phyloP scores from a whole-genome alignment of 2,888 invertebrate species.

The Galeruca laticollis region DNA sequence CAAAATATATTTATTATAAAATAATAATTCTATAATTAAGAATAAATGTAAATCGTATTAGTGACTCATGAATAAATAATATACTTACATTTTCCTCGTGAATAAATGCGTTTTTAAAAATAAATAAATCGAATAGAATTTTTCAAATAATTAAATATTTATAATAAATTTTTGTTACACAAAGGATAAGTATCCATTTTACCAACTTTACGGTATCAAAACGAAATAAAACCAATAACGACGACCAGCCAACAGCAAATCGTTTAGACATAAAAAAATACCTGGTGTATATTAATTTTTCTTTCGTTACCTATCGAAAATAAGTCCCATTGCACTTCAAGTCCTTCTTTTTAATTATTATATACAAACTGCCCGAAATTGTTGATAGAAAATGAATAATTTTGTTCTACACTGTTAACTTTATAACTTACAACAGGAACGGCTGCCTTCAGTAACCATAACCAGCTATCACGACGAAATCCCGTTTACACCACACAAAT shows the following conservation, averaged over 20 bases:
- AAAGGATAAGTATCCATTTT: conserved; percentile 60
- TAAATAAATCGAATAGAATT: background rate
- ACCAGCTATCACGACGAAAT: conserved; percentile 50
- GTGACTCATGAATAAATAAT: conserved; percentile 42
- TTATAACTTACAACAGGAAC: conserved; percentile 51
- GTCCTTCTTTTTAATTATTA: conserved; percentile 26
- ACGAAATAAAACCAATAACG: conserved; percentile 61
- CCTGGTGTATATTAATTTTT: conserved; percentile 37
- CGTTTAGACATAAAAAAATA: conserved; percentile 48
- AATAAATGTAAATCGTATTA: conserved; percentile 25
- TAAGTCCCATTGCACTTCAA: conserved; percentile 47
- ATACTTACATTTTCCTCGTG: conserved; percentile 8
- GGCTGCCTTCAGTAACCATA: conserved; percentile 46
- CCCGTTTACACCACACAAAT: conserved; percentile 62
- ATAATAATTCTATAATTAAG: background rate
- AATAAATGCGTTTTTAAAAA: background rate
- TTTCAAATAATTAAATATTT: background rate
- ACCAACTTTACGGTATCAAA: conserved; percentile 58
- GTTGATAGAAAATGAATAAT: conserved; percentile 45
- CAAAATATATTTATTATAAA: too few relatives aligned
- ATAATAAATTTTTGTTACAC: conserved; percentile 43
- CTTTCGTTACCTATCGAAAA: conserved; percentile 51
- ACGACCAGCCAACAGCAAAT: conserved; percentile 56
- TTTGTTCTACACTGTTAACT: conserved; percentile 57
- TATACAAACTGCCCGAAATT: conserved; percentile 40